Base-by-base conservation (phyloP, 2,888 invertebrate genomes). In the Neocrepidodera transversa region DNA sequence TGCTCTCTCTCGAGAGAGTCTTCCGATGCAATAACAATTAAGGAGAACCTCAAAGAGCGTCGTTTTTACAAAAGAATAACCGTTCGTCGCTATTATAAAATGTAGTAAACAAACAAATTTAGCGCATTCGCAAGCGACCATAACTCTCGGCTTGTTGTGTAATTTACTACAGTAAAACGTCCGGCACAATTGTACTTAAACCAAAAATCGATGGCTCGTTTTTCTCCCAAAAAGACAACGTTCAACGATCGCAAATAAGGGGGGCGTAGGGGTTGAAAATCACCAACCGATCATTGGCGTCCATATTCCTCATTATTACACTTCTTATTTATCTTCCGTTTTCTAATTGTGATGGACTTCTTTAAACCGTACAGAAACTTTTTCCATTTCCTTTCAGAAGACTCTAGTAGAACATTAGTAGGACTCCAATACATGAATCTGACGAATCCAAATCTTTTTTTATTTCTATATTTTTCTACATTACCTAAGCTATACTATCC, bases 61-160 rank as follows among this genome's bases (percentile, higher is more conserved):
- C 17, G 28, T 55, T 47, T 58, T 48, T 43, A 32, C 23, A 38
- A 43, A n/a, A 43, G 48, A 51, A 43, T 53, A 35, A 53, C 50
- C 55, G 54, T 42, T 45, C 38, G 40, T 28, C 30, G 58, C 58
- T 52, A 55, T 58, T 60, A 60, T 53, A 57, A 57, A 63, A 63
- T 56, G 60, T 43, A 60, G 63, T 63, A 63, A 63, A 60, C 63
- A 63, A 63, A 60, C 58, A 54, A 60, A 63, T 63, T 63, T 60
- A 63, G 63, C 42, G 43, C 60, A 52, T 55, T 32, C 51, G 50
- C 47, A 26, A 18, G 50, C 55, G 18, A 23, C 58, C 55, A 54
- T 63, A 63, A 60, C 51, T 60, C 48, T 47, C 38, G 28, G 58
- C 55, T 51, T 58, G 58, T 56, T 52, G 56, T 62, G 55, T 49